Evolutionary conservation across 2,888 invertebrate species (phyloP).

Genomic region (Chirona hameri): DNA sequence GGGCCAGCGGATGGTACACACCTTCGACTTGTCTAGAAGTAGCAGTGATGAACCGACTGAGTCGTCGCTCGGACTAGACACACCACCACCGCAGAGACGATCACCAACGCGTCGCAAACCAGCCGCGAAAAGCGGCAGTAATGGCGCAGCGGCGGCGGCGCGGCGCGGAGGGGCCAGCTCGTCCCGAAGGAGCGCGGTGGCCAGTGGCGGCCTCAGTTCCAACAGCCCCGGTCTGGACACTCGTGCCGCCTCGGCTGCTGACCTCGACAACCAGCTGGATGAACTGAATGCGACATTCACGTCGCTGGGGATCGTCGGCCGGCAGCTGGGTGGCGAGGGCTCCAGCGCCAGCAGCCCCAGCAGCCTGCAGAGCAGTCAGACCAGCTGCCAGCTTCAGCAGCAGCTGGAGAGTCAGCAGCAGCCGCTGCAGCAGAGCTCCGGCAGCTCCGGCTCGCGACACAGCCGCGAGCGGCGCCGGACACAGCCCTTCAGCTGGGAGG

Average conservation of each 20-base stretch:
- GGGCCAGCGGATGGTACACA: not conserved
- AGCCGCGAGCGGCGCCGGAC: slow-evolving; percentile 28
- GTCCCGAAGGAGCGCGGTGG: too few relatives aligned
- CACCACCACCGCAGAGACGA: not conserved
- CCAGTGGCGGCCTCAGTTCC: not conserved
- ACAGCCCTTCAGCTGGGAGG: slow-evolving; percentile 39
- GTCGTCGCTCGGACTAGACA: not conserved
- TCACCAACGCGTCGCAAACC: not conserved
- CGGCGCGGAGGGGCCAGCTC: too few relatives aligned
- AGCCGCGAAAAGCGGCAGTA: not conserved
- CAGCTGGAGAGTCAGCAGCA: slow-evolving; percentile 32
- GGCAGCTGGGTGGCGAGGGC: slow-evolving; percentile 31
- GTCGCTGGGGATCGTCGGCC: slow-evolving; percentile 39
- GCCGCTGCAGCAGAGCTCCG: not conserved
- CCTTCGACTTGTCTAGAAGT: not conserved
- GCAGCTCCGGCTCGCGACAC: not conserved
- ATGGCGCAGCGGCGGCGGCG: not conserved
- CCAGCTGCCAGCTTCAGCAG: not conserved
- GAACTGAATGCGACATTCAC: slow-evolving; percentile 40
- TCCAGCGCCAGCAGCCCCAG: slow-evolving; percentile 22
- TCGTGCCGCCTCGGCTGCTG: slow-evolving; percentile 4
- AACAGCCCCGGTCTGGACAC: not conserved
- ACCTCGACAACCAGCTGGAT: slow-evolving; percentile 36
- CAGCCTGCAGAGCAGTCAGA: slow-evolving; percentile 28
- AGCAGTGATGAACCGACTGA: not conserved